Conservation (phyloP, 2,113 vertebrate genomes). For the Leucopsar rothschildi region DNA sequence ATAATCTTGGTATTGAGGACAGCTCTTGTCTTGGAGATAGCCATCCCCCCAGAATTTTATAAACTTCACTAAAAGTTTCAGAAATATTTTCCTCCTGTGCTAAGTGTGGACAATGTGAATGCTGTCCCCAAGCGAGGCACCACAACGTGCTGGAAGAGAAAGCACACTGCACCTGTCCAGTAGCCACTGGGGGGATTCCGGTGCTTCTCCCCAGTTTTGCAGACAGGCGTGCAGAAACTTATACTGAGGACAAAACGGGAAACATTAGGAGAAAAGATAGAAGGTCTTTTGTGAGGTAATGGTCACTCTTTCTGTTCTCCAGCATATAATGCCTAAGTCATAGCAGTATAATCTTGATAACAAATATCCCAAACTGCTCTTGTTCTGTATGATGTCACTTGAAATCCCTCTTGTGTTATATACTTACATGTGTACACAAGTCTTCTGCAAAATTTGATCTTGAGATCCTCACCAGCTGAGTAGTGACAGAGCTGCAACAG, state of each 20-base stretch:
- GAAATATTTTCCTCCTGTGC: not conserved
- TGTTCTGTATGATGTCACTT: not conserved
- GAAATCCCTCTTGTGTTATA: not conserved
- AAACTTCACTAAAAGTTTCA: not conserved
- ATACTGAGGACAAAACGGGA: not conserved
- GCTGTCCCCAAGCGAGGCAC: fast-evolving
- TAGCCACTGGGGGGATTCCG: fast-evolving
- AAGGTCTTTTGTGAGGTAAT: not conserved
- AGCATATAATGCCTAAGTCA: not conserved
- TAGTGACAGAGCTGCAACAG: not conserved
- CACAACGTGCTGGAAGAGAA: not conserved
- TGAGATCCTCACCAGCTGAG: not conserved
- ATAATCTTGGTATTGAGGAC: not conserved
- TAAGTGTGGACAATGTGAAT: not conserved
- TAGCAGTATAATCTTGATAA: not conserved
- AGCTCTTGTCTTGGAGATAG: not conserved
- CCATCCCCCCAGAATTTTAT: not conserved
- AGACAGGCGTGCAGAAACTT: not conserved
- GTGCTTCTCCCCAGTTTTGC: not conserved
- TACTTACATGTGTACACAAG: not conserved
- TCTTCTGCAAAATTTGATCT: not conserved
- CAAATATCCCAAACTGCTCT: not conserved
- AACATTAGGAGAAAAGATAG: not conserved
- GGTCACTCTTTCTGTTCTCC: not conserved
- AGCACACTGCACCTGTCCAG: not conserved